Percentiles rank a stretch among this genome's conserved stretches.
These are phyloP conservation scores for Muricea muricata DNA, from an alignment of 92 coral and sea anemone genomes.

Conservation along the genomic window DNA sequence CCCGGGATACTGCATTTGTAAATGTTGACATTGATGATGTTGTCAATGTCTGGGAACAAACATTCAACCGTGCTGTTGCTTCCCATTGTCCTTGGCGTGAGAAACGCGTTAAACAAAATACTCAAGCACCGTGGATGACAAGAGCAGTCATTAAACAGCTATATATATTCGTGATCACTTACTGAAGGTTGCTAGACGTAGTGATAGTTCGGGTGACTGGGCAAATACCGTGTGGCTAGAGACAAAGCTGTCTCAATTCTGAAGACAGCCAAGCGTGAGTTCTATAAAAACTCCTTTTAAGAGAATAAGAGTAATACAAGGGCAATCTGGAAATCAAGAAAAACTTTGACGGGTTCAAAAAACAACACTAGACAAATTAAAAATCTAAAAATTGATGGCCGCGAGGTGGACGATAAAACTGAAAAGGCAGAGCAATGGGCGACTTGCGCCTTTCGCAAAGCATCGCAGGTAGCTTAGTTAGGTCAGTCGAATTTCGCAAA, in stretches of 20 bases:
- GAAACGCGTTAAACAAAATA: conserved; percentile 5
- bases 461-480: too few relatives aligned
- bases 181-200: conserved; percentile 52
- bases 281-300: conserved; percentile 44
- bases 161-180: conserved; percentile 40
- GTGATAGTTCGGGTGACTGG: conserved; percentile 28
- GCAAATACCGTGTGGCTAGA: conserved; percentile 51
- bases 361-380: conserved; percentile 41
- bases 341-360: conserved; percentile 45
- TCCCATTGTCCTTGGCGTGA: conserved; percentile 47
- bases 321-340: conserved; percentile 51
- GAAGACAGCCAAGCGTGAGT: conserved; percentile 62
- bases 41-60: conserved; percentile 50
- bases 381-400: conserved; percentile 37
- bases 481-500: too few relatives aligned
- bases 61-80: conserved; percentile 27
- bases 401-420: conserved; percentile 29
- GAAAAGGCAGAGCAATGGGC: conserved; percentile 45
- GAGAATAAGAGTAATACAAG: conserved; percentile 51
- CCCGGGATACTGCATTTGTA: conserved; percentile 39
- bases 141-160: conserved; percentile 44
- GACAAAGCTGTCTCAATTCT: conserved; percentile 51
- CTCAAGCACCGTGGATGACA: conserved; percentile 43
- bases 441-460: too few relatives aligned
- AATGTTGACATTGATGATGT: conserved; percentile 47